phyloP scores from a whole-genome alignment of 2,797 vertebrate genomes.

The Smutsia gigantea region DNA sequence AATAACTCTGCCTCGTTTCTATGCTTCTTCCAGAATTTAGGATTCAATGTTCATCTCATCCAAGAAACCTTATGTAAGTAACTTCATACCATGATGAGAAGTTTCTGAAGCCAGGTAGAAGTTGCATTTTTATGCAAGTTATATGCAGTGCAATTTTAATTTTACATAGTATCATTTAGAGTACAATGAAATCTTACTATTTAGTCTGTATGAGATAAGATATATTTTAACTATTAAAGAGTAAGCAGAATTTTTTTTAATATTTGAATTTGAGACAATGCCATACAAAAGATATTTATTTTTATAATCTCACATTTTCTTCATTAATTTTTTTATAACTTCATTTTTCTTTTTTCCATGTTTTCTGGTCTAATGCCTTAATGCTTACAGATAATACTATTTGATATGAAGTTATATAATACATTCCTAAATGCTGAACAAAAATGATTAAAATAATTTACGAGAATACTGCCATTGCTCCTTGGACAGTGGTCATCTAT shows the following conservation, averaged over 20 bases:
- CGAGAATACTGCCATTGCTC: neutral
- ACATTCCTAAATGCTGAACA: neutral
- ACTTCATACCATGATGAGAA: neutral
- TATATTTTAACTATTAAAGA: neutral
- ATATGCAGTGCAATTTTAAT: neutral
- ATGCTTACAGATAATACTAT: neutral
- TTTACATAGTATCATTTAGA: neutral
- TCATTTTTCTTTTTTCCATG: neutral
- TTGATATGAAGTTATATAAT: neutral
- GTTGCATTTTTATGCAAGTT: neutral
- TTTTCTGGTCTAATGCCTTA: slow-evolving; percentile 19
- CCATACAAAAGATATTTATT: neutral
- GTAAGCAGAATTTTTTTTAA: neutral
- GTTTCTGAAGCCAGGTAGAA: neutral
- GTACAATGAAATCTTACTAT: neutral
- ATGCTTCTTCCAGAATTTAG: slow-evolving; percentile 15
- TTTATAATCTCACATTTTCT: slow-evolving; percentile 1
- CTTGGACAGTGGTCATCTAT: neutral
- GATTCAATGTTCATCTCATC: neutral
- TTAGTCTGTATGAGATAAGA: neutral
- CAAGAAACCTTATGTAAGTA: neutral
- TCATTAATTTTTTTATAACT: neutral
- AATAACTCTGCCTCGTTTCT: neutral
- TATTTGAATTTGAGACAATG: slow-evolving; percentile 6
- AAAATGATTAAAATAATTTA: neutral